Evolutionary conservation across 2,888 invertebrate genomes (phyloP), one percentile per base, ranked within the genome.

Genomic region (Oligia strigilis): DNA sequence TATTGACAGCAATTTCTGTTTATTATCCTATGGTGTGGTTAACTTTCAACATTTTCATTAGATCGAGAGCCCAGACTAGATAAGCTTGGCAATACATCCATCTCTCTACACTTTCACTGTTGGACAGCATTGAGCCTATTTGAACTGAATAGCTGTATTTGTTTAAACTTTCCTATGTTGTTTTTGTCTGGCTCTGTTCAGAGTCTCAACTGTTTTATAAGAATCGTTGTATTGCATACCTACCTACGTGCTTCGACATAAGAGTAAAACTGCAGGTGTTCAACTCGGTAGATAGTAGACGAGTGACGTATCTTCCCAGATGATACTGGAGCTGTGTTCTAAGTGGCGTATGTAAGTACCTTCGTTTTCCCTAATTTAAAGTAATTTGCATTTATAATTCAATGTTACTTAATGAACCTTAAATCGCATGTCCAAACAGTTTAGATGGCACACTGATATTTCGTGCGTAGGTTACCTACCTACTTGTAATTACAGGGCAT

Each of bases 31-130:
- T 88, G 81, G 80, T 83, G 91, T 87, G 90, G 90, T 91, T 90
- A 84, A 88, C 92, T 92, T 90, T 91, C 91, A 88, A 87, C 83
- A 78, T 84, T 90, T 90, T 87, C 86, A 90, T 90, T 83, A 85
- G 49, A 87, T 85, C 78, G 72, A 84, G 78, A 81, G 84, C 81
- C 81, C 82, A 77, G 81, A 84, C 78, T 79, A 77, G 81, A 80
- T 83, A 85, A 84, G 80, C 85, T 83, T 46, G 40, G 77, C 81
- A 76, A 55, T 73, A 43, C 79, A 78, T 86, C 77, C 65, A 83
- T 80, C 82, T 84, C 69, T 83, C 76, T 70, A 64, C 79, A 88
- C 89, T 89, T 89, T 89, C 89, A 87, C 89, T 88, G 74, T 66
- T 43, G 78, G 82, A 80, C 82, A 75, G 58, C 79, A 81, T 71